Conservation (phyloP, 2,113 vertebrate genomes). For the Coracopsis vasa region DNA sequence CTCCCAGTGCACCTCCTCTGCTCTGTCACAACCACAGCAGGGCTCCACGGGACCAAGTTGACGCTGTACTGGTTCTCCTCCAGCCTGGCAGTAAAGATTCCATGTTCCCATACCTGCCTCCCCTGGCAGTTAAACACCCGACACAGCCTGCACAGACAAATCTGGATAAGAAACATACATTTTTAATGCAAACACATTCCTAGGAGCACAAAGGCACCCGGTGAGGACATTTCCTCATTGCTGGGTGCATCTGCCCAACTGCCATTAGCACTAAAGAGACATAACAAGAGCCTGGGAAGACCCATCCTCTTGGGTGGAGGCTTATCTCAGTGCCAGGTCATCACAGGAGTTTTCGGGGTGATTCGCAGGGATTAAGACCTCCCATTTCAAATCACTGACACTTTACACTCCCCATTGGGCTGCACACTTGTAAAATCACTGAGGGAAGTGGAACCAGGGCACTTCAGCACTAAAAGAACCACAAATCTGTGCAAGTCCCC, state of each 20-base stretch:
- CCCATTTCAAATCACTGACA: neutral
- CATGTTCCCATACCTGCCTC: neutral
- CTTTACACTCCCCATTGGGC: neutral
- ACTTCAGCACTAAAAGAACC: neutral
- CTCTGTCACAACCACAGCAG: neutral
- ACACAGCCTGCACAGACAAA: neutral
- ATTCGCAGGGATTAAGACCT: neutral
- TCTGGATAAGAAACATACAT: neutral
- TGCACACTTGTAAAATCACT: neutral
- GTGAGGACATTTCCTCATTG: neutral
- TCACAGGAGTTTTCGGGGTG: neutral
- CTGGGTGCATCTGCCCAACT: neutral
- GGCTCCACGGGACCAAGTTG: neutral
- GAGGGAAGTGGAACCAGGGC: neutral
- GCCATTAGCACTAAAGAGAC: neutral
- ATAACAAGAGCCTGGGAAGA: neutral
- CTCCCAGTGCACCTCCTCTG: neutral
- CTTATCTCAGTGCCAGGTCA: neutral
- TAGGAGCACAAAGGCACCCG: neutral
- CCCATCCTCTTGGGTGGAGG: neutral
- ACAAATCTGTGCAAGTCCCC: neutral
- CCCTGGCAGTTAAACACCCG: neutral
- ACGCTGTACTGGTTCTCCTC: neutral
- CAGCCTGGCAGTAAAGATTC: neutral
- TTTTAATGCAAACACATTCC: slow-evolving; percentile 5